Conservation (phyloP, 2,888 invertebrate genomes). For the Coleophora deauratella region DNA sequence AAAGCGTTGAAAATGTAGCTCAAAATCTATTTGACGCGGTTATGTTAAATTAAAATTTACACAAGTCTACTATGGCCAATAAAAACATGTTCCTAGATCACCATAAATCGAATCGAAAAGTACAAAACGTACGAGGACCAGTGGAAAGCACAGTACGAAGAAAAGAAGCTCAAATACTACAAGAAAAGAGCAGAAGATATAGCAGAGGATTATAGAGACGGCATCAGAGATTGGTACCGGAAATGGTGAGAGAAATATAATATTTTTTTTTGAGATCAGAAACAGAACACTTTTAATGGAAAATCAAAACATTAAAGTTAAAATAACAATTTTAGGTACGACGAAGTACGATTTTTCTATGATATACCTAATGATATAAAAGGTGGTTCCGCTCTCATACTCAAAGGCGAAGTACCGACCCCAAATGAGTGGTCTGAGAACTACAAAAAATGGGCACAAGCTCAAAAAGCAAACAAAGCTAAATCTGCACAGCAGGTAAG, state of each 20-base stretch:
- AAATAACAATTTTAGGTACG: slow-evolving; percentile 31
- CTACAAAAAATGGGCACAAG: not conserved
- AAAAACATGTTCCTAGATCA: too few species aligned
- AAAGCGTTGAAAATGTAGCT: too few species aligned
- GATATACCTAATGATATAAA: slow-evolving; percentile 38
- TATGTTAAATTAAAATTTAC: too few species aligned
- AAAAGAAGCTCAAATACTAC: slow-evolving; percentile 27
- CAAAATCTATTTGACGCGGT: too few species aligned
- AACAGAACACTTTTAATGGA: too few species aligned
- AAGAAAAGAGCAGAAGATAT: slow-evolving; percentile 26
- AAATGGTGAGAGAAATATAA: slow-evolving; percentile 33
- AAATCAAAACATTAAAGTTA: not conserved
- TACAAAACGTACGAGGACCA: slow-evolving; percentile 26
- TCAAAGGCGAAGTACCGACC: slow-evolving; percentile 36
- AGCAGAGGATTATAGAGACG: slow-evolving; percentile 38
- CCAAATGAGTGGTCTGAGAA: slow-evolving; percentile 26
- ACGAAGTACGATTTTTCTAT: slow-evolving; percentile 36
- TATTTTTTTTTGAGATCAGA: not conserved
- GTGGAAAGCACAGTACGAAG: slow-evolving; percentile 22
- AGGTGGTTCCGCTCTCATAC: slow-evolving; percentile 37
- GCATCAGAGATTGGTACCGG: slow-evolving; percentile 46
- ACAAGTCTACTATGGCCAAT: too few species aligned
- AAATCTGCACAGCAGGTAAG: slow-evolving; percentile 22
- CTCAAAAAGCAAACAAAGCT: not conserved
- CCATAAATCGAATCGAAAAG: not conserved